A percentile compares a stretch with the other conserved stretches of the same genome.
Evolutionary conservation across 2,113 vertebrate species (phyloP).

Genomic region (Heterotis niloticus): DNA sequence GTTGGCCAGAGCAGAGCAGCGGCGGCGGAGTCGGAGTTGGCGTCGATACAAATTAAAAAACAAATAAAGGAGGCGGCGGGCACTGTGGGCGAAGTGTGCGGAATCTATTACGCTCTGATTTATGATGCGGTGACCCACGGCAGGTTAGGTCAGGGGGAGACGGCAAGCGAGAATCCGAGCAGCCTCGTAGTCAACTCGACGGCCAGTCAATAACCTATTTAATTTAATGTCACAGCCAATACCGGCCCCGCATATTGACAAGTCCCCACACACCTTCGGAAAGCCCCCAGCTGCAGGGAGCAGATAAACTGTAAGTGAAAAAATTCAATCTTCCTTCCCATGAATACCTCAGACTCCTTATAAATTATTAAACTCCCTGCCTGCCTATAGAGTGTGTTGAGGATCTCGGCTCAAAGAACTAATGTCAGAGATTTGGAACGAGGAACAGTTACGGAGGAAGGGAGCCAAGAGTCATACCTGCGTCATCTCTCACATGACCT

Average conservation of each 20-base stretch:
- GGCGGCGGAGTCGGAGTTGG: conserved; percentile 61
- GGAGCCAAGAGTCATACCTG: conserved; percentile 41
- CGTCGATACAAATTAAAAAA: conserved; percentile 87
- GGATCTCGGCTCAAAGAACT: conserved; percentile 50
- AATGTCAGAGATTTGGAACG: conserved; percentile 55
- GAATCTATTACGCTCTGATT: conserved; percentile 83
- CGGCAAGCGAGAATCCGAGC: conserved; percentile 60
- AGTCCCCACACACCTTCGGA: conserved; percentile 63
- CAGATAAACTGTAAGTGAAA: conserved; percentile 86
- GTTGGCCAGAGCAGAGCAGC: conserved; percentile 49
- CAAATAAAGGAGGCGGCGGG: conserved; percentile 78
- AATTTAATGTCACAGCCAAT: conserved; percentile 84
- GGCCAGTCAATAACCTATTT: conserved; percentile 96
- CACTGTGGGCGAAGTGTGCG: conserved; percentile 68
- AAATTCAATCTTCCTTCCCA: conserved; percentile 58
- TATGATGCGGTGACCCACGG: conserved; percentile 78
- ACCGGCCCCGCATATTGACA: conserved; percentile 80
- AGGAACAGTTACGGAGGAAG: conserved; percentile 38
- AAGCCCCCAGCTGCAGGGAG: conserved; percentile 76
- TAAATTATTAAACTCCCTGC: conserved; percentile 60
- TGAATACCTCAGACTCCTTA: conserved; percentile 54
- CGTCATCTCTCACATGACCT: conserved; percentile 36
- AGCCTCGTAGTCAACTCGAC: conserved; percentile 65
- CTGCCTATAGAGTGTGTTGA: conserved; percentile 44
- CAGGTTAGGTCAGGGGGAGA: conserved; percentile 62